Evolutionary conservation across 2,113 vertebrate species (phyloP).

Genomic region (Equus przewalskii): DNA sequence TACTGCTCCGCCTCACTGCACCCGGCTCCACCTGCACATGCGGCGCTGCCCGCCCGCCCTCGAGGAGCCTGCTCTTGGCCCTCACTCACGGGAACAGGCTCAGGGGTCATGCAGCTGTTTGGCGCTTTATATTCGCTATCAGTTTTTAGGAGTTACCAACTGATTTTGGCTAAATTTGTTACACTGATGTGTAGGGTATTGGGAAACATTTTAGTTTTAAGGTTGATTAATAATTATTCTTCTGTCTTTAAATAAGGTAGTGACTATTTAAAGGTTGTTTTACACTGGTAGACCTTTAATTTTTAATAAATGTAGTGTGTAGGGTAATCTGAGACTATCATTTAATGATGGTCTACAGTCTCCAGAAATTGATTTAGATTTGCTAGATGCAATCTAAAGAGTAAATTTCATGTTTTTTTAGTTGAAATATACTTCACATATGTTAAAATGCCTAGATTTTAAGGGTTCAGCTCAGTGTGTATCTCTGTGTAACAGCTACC

Average conservation of each 20-base stretch:
- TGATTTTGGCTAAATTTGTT: neutral
- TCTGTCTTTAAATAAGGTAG: neutral
- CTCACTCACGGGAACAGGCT: neutral
- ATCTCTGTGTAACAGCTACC: neutral
- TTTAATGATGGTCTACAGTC: neutral
- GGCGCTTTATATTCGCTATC: neutral
- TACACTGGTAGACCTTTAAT: neutral
- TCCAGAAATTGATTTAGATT: neutral
- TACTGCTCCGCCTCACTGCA: too few relatives aligned
- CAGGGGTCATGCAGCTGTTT: neutral
- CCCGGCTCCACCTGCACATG: neutral
- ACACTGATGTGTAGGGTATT: neutral
- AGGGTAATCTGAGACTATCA: neutral
- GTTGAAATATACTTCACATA: neutral
- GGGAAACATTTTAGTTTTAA: conserved; percentile 1
- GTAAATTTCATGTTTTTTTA: neutral
- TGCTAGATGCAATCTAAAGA: neutral
- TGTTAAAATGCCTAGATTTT: neutral
- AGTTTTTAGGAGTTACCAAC: neutral
- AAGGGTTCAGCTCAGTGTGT: neutral
- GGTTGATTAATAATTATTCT: neutral
- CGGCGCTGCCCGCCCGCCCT: rapidly evolving
- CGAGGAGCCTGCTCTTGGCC: neutral
- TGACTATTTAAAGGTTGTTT: neutral
- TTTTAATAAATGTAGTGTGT: neutral